These are phyloP conservation scores for Thalassaphorura encarpata DNA, from an alignment of 1,140 invertebrate species.

Conservation along the genomic window DNA sequence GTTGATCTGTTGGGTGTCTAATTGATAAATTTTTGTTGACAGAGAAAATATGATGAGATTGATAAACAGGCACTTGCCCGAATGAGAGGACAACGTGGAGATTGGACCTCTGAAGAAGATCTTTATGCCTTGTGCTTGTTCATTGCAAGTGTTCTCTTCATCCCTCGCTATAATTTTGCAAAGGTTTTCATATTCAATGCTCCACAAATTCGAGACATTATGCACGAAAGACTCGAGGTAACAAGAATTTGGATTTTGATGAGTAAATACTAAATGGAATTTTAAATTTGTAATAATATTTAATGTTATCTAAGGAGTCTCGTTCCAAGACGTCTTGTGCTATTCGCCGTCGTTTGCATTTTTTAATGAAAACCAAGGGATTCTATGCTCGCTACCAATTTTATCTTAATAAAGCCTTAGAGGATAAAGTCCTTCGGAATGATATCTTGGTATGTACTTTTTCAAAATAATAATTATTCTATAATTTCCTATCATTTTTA, in stretches of 20 bases:
- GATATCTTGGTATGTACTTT: neutral
- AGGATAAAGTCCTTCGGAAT: neutral
- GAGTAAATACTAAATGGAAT: neutral
- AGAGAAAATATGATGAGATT: neutral
- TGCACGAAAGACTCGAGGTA: conserved; percentile 1
- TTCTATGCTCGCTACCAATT: neutral
- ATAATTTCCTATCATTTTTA: too few relatives aligned
- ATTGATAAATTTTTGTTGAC: too few relatives aligned
- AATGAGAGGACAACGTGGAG: conserved; percentile 4
- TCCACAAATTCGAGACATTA: conserved; percentile 10
- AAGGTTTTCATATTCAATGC: conserved; percentile 18
- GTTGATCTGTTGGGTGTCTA: too few relatives aligned
- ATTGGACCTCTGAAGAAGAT: conserved; percentile 12
- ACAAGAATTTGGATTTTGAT: neutral
- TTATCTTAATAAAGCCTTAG: neutral
- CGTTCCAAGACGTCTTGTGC: conserved; percentile 4
- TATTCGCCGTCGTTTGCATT: conserved; percentile 3
- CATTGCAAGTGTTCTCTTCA: conserved; percentile 15
- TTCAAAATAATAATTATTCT: too few relatives aligned
- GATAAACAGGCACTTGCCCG: neutral
- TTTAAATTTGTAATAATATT: neutral
- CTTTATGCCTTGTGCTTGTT: neutral
- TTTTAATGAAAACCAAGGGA: conserved; percentile 1
- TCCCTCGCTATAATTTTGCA: conserved; percentile 6
- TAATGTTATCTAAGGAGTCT: neutral